Percentiles rank a stretch among this genome's conserved stretches.
Evolutionary conservation across 2,797 vertebrate species (phyloP).

Genomic region (Galagoides demidoff): DNA sequence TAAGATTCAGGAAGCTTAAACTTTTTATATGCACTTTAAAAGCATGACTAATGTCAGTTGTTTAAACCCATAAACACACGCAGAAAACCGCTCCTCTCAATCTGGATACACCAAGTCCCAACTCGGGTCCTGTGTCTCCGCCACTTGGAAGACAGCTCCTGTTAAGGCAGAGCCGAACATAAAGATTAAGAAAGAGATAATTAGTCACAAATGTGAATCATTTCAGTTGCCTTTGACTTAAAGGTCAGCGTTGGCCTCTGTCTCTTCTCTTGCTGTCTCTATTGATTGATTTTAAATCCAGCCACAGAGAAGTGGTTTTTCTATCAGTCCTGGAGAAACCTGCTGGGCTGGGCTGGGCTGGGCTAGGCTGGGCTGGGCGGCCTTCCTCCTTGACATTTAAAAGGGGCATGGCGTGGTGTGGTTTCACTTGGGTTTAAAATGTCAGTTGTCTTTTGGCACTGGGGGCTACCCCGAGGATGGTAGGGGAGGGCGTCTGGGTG

Average conservation of each 20-base stretch:
- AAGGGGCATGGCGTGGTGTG: slow-evolving; percentile 19
- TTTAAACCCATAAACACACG: background rate
- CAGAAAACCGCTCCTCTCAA: background rate
- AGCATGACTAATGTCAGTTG: background rate
- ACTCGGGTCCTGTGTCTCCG: slow-evolving; percentile 26
- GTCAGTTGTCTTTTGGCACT: slow-evolving; percentile 35
- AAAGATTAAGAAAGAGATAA: slow-evolving; percentile 61
- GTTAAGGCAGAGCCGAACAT: background rate
- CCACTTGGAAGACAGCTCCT: slow-evolving; percentile 25
- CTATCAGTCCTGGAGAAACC: slow-evolving; percentile 48
- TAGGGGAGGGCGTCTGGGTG: slow-evolving; percentile 25
- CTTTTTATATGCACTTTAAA: background rate
- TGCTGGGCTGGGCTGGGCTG: background rate
- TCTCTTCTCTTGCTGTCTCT: slow-evolving; percentile 15
- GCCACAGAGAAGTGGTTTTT: slow-evolving; percentile 56
- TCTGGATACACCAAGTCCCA: background rate
- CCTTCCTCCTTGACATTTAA: slow-evolving; percentile 66
- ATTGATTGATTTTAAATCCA: slow-evolving; percentile 1
- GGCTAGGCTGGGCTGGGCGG: background rate
- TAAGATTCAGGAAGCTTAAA: slow-evolving; percentile 28
- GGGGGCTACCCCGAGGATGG: background rate
- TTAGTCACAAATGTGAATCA: slow-evolving; percentile 56
- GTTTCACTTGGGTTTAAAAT: slow-evolving; percentile 60
- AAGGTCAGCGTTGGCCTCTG: background rate
- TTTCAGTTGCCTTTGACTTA: slow-evolving; percentile 36